Conservation (phyloP, 2,797 vertebrate species). For the Philypnodon macrostomus region DNA sequence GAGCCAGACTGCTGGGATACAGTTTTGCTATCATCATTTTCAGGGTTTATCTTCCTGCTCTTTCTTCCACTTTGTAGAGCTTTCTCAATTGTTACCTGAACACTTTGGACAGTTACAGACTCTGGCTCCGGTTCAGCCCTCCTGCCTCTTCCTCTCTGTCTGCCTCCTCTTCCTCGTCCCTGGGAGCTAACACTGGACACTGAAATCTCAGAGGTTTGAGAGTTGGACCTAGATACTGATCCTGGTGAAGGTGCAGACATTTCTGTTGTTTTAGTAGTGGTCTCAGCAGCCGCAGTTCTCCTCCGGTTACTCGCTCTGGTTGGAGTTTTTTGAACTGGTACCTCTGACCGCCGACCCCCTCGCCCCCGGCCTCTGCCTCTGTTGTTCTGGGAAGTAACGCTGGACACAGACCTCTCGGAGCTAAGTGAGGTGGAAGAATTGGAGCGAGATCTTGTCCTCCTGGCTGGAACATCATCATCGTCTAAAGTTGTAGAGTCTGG, state of each 20-base stretch:
- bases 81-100: constrained; percentile 16
- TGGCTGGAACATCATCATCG: constrained; percentile 49
- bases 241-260: constrained; percentile 11
- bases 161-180: constrained; percentile 52
- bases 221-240: constrained; percentile 33
- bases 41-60: constrained; percentile 12
- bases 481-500: neutral
- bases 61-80: constrained; percentile 37
- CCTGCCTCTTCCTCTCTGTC: constrained; percentile 46
- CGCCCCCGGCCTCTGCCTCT: constrained; percentile 43
- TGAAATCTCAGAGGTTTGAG: constrained; percentile 43
- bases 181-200: constrained; percentile 32
- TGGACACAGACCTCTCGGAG: constrained; percentile 65
- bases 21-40: constrained; percentile 11
- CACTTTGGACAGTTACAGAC: constrained; percentile 5
- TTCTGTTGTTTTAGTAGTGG: constrained; percentile 7
- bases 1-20: constrained; percentile 17
- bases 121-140: constrained; percentile 20
- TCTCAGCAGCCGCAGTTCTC: constrained; percentile 21
- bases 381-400: constrained; percentile 22
- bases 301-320: constrained; percentile 43
- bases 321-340: neutral
- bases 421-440: constrained; percentile 70
- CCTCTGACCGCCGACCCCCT: constrained; percentile 29
- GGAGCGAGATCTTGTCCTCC: constrained; percentile 69